Percentiles rank a stretch among this genome's conserved stretches.
phyloP scores from a whole-genome alignment of 2,888 invertebrate species.

The Rhabditophanes sp. region DNA sequence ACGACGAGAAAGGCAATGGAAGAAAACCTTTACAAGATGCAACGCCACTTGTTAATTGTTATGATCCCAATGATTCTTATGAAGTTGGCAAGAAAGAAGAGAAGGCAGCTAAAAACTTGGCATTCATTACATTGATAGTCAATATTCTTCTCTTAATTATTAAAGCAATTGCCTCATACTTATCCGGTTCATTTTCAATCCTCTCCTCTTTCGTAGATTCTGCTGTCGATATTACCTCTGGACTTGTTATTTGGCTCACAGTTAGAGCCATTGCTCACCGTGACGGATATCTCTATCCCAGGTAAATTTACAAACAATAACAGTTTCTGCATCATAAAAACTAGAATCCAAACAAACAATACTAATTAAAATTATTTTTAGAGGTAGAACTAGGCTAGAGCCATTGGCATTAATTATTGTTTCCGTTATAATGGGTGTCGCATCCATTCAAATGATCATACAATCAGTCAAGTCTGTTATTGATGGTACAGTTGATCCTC shows the following conservation, averaged over 20 bases:
- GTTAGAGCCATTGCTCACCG: conserved; percentile 45
- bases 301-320: no score
- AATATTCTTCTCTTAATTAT: conserved; percentile 44
- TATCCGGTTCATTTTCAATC: conserved; percentile 49
- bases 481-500: conserved; percentile 21
- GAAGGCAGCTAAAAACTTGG: conserved; percentile 13
- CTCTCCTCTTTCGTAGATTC: conserved; percentile 49
- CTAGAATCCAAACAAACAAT: no score
- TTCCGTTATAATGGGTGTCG: conserved; percentile 48
- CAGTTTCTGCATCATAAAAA: no score
- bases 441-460: conserved; percentile 46
- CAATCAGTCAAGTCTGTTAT: conserved; percentile 21
- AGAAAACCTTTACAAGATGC: no score
- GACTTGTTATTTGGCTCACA: conserved; percentile 46
- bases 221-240: conserved; percentile 47
- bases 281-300: conserved; percentile 48
- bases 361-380: no score
- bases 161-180: conserved; percentile 46
- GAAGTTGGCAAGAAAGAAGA: conserved; percentile 2
- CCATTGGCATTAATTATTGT: conserved; percentile 47
- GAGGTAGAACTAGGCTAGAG: conserved; percentile 47
- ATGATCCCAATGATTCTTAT: no score
- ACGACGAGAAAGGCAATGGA: background rate
- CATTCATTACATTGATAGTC: conserved; percentile 25
- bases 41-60: no score